These are phyloP conservation scores for Megaustenia siamemsis DNA, from an alignment of 2,888 invertebrate genomes.

Conservation along the genomic window DNA sequence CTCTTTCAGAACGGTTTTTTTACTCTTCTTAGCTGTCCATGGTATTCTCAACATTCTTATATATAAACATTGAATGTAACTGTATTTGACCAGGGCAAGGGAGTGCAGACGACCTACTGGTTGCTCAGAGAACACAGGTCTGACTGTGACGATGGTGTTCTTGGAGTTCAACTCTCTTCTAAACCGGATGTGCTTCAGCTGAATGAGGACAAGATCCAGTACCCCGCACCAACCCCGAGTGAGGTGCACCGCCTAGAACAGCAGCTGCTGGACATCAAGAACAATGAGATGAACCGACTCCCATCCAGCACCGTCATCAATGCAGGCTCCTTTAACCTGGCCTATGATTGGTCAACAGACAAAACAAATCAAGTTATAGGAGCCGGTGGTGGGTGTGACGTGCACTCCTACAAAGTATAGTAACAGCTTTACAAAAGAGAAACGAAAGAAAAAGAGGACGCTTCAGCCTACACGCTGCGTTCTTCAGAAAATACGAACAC, in stretches of 20 bases:
- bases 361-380: no score
- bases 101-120: slow-evolving; percentile 55
- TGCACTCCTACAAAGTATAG: no score
- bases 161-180: not conserved
- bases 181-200: not conserved
- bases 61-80: no score
- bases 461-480: no score
- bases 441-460: no score
- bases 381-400: no score
- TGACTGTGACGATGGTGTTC: no score
- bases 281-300: not conserved
- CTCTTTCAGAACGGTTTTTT: no score
- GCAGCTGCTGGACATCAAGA: not conserved
- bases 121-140: slow-evolving; percentile 26
- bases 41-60: no score
- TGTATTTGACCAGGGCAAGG: slow-evolving; percentile 53
- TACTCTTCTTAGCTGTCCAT: no score
- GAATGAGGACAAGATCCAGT: not conserved
- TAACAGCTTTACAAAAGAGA: no score
- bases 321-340: not conserved
- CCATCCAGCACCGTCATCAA: not conserved
- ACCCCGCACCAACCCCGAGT: not conserved
- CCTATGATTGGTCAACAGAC: not conserved
- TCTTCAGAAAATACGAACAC: no score
- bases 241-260: not conserved